phyloP scores from a whole-genome alignment of 64 coral and sea anemone species.

The Trachythela sp. region DNA sequence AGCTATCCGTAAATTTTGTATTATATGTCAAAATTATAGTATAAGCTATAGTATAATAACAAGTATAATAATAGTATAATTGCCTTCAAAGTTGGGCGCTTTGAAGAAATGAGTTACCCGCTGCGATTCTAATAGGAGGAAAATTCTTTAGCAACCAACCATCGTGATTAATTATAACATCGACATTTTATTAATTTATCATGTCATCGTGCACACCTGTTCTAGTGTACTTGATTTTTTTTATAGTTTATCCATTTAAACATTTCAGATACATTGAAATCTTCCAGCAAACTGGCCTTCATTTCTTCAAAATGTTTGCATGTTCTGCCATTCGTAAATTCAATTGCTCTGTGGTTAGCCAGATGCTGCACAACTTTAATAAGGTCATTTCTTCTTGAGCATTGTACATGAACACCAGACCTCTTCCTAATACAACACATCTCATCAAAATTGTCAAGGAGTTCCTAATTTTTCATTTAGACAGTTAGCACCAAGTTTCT shows the following conservation, averaged over 20 bases:
- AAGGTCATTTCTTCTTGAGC: neutral
- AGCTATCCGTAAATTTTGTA: too few species aligned
- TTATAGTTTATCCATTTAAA: slow-evolving; percentile 40
- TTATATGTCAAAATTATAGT: too few species aligned
- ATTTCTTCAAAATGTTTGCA: slow-evolving; percentile 9
- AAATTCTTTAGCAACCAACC: too few species aligned
- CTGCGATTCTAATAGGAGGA: too few species aligned
- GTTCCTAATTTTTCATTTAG: neutral
- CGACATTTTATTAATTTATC: too few species aligned
- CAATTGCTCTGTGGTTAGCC: neutral
- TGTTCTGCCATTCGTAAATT: neutral
- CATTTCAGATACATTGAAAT: slow-evolving; percentile 29
- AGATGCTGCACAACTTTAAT: neutral
- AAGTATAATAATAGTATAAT: too few species aligned
- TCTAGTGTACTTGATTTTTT: slow-evolving; percentile 26
- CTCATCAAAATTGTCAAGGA: slow-evolving; percentile 8
- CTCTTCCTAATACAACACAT: neutral
- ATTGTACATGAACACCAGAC: neutral
- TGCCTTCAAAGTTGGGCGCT: too few species aligned
- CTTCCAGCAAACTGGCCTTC: slow-evolving; percentile 27
- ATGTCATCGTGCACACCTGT: slow-evolving; percentile 52
- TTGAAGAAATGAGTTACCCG: too few species aligned
- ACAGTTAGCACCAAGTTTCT: neutral
- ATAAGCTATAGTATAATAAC: too few species aligned
- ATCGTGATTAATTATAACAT: too few species aligned